Percentiles rank a stretch among this genome's conserved stretches.
phyloP scores from a whole-genome alignment of 2,113 vertebrate genomes.

The Podarcis muralis region DNA sequence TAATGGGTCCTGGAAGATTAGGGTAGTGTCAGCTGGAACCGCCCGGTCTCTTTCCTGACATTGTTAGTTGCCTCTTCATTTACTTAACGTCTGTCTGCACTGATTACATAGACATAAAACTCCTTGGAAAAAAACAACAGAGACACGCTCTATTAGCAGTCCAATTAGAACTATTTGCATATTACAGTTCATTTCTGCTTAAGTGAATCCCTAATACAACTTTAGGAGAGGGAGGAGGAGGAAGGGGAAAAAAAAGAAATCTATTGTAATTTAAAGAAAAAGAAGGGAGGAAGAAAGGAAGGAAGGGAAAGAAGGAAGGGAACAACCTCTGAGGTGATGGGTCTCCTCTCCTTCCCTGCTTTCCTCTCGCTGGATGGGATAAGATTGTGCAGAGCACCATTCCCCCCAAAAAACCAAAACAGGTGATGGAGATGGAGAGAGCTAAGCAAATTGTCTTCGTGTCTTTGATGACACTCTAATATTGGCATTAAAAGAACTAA shows the following conservation, averaged over 20 bases:
- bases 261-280: conserved; percentile 80
- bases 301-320: conserved; percentile 47
- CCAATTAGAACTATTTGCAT: conserved; percentile 99
- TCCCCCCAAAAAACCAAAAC: conserved; percentile 15
- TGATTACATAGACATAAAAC: conserved; percentile 99
- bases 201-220: conserved; percentile 90
- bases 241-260: conserved; percentile 66
- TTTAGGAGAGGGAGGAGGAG: conserved; percentile 63
- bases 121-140: conserved; percentile 93
- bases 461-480: not conserved
- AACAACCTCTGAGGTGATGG: conserved; percentile 72
- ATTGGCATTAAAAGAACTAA: not conserved
- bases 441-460: not conserved
- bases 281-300: conserved; percentile 56
- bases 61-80: conserved; percentile 99
- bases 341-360: conserved; percentile 22
- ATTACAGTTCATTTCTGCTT: conserved; percentile 97
- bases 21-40: conserved; percentile 99
- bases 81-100: conserved; percentile 99
- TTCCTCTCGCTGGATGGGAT: not conserved
- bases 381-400: conserved; percentile 24
- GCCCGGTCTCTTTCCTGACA: conserved; percentile 98
- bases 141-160: conserved; percentile 99
- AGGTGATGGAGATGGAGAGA: not conserved
- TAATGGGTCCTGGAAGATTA: conserved; percentile 99